phyloP scores from a whole-genome alignment of 2,113 vertebrate genomes.

The Rhea americana region DNA sequence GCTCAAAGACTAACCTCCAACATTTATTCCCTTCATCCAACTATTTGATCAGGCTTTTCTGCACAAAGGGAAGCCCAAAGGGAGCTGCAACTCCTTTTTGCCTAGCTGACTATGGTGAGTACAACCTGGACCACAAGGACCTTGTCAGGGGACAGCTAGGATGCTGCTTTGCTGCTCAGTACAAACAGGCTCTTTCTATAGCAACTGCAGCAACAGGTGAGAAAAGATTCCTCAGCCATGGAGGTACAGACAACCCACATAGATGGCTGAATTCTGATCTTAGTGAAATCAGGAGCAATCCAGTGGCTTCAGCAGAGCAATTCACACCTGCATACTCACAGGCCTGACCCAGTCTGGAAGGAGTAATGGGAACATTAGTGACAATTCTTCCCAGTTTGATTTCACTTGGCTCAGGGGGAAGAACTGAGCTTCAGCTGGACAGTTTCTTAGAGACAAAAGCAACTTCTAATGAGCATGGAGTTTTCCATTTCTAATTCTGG shows the following conservation, averaged over 20 bases:
- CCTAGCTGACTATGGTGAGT: accelerated
- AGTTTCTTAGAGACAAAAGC: not conserved
- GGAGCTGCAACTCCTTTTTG: not conserved
- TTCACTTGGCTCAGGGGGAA: not conserved
- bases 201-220: not conserved
- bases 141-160: not conserved
- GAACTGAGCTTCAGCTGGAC: not conserved
- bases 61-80: not conserved
- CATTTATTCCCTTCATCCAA: conserved; percentile 8
- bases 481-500: not conserved
- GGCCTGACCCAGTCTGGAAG: not conserved
- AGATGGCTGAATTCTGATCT: not conserved
- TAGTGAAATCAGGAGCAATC: not conserved
- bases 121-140: not conserved
- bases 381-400: not conserved
- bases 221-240: not conserved
- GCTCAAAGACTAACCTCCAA: not conserved
- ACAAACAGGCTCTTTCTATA: conserved; percentile 48
- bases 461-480: not conserved
- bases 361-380: not conserved
- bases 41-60: conserved; percentile 16
- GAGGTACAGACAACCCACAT: not conserved
- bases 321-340: not conserved
- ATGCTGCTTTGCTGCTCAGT: not conserved
- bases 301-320: not conserved